Evolutionary conservation across 2,113 vertebrate genomes (phyloP).

Genomic region (Nothoprocta perdicaria): DNA sequence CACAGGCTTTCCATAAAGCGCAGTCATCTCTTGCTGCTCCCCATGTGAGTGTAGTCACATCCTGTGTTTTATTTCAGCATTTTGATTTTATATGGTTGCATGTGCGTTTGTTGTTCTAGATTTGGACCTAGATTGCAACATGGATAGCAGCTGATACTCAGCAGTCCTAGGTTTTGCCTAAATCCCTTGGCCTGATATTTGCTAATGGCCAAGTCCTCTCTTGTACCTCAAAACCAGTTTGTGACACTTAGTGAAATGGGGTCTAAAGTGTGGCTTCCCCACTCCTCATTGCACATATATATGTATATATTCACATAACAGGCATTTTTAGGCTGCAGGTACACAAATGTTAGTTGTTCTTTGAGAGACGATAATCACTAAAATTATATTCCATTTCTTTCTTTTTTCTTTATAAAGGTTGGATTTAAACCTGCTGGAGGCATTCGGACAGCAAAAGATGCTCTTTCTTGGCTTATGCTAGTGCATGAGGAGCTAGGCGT

Average conservation of each 20-base stretch:
- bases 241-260: not conserved
- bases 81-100: not conserved
- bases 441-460: constrained; percentile 90
- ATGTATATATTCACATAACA: not conserved
- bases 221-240: not conserved
- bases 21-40: not conserved
- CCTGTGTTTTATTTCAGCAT: not conserved
- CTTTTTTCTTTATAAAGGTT: constrained; percentile 63
- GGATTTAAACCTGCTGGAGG: constrained; percentile 96
- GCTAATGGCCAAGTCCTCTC: not conserved
- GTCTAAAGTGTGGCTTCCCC: not conserved
- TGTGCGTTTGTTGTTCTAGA: accelerated
- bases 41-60: not conserved
- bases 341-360: not conserved
- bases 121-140: not conserved
- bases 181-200: not conserved
- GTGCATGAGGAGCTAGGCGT: constrained; percentile 92
- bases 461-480: constrained; percentile 90
- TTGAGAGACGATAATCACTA: not conserved
- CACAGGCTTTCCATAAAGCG: not conserved
- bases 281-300: not conserved
- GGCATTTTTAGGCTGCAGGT: not conserved
- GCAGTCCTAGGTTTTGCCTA: not conserved
- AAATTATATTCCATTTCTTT: not conserved
- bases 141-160: not conserved